phyloP scores from a whole-genome alignment of 2,113 vertebrate species.

The Labrus mixtus region DNA sequence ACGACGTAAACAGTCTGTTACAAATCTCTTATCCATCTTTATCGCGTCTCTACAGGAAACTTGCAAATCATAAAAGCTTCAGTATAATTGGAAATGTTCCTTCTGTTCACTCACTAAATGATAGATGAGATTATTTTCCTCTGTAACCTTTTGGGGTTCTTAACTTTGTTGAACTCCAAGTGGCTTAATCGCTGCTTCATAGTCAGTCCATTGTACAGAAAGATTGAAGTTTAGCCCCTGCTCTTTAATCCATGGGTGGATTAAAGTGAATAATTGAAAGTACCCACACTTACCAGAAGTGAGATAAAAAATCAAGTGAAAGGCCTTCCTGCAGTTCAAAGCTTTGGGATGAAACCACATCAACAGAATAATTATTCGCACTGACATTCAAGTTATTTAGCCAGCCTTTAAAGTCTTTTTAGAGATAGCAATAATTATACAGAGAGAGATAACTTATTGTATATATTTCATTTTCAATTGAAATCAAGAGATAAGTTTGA shows the following conservation, averaged over 20 bases:
- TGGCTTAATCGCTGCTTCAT: constrained; percentile 42
- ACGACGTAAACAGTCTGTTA: background rate
- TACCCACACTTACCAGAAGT: constrained; percentile 49
- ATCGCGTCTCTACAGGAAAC: background rate
- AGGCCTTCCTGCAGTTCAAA: constrained; percentile 11
- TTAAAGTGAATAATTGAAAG: constrained; percentile 61
- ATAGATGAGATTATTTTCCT: constrained; percentile 12
- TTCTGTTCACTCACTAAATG: constrained; percentile 33
- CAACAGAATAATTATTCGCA: constrained; percentile 24
- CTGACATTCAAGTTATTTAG: background rate
- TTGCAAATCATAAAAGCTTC: constrained; percentile 15
- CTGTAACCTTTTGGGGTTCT: constrained; percentile 13
- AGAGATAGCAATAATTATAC: background rate
- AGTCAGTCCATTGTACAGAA: constrained; percentile 43
- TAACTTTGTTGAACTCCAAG: constrained; percentile 19
- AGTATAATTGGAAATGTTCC: constrained; percentile 5
- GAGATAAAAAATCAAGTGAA: constrained; percentile 48
- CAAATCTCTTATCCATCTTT: background rate
- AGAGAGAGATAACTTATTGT: background rate
- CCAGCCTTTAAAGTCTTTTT: constrained; percentile 2
- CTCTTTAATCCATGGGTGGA: constrained; percentile 53
- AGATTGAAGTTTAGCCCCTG: constrained; percentile 19
- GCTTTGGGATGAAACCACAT: constrained; percentile 15
- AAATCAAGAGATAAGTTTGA: too few species aligned
- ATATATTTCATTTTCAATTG: background rate